Conservation (phyloP, 2,113 vertebrate species). For the Gymnarchus niloticus region DNA sequence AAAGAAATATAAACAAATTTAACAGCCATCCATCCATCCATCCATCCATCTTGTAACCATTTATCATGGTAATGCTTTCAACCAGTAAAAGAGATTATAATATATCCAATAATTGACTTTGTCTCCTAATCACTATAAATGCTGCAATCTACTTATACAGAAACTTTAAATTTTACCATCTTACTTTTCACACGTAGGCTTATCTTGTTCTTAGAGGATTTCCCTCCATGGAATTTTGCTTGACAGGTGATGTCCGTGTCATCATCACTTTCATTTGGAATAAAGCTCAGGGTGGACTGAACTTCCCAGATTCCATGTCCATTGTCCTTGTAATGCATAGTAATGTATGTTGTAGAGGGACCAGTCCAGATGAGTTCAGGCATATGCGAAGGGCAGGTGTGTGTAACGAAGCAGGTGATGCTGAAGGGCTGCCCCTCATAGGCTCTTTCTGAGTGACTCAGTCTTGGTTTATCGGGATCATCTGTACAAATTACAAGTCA, state of each 20-base stretch:
- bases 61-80: too few relatives aligned
- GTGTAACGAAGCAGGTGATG: conserved; percentile 42
- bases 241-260: conserved; percentile 39
- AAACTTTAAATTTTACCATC: too few relatives aligned
- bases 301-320: conserved; percentile 42
- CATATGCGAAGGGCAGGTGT: conserved; percentile 44
- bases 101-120: background rate
- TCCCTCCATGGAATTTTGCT: conserved; percentile 20
- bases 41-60: too few relatives aligned
- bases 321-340: conserved; percentile 19
- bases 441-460: background rate
- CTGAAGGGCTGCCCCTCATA: conserved; percentile 24
- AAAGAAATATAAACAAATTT: background rate
- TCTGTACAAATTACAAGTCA: conserved; percentile 8
- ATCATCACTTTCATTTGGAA: conserved; percentile 37
- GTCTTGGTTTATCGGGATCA: background rate
- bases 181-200: conserved; percentile 51
- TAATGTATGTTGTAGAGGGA: accelerated
- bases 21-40: too few relatives aligned
- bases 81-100: background rate
- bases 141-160: too few relatives aligned
- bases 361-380: conserved; percentile 50
- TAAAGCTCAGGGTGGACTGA: conserved; percentile 41
- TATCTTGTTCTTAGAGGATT: accelerated
- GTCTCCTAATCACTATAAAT: background rate